phyloP scores from a whole-genome alignment of 2,888 invertebrate species.

The Drymonia ruficornis region DNA sequence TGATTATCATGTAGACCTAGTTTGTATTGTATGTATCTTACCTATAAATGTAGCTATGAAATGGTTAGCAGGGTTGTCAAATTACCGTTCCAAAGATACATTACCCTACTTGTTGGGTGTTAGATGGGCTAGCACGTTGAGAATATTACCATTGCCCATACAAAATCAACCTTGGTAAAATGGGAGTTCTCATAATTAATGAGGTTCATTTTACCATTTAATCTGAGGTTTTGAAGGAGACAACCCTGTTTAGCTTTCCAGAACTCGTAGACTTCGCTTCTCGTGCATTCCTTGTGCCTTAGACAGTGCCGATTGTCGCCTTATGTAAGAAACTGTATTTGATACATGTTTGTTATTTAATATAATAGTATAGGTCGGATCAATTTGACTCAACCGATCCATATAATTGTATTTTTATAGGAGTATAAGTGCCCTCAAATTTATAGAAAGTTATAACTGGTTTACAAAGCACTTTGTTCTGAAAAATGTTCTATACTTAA shows the following conservation, averaged over 20 bases:
- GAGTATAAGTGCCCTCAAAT: not conserved
- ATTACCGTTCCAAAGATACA: not conserved
- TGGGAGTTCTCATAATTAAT: too few relatives aligned
- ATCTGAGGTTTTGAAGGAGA: not conserved
- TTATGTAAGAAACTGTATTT: conserved; percentile 12
- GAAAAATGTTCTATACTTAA: too few relatives aligned
- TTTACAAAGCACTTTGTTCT: too few relatives aligned
- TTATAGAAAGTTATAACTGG: too few relatives aligned
- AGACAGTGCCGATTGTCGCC: conserved; percentile 19
- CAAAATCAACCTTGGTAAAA: too few relatives aligned
- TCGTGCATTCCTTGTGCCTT: conserved; percentile 82
- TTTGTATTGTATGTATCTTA: not conserved
- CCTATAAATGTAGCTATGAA: conserved; percentile 7
- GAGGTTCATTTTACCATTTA: not conserved
- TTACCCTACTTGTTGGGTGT: too few relatives aligned
- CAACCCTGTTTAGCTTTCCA: conserved; percentile 1
- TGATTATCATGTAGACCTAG: conserved; percentile 5
- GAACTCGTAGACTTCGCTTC: conserved; percentile 49
- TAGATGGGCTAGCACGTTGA: too few relatives aligned
- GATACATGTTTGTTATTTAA: conserved; percentile 8
- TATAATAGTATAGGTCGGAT: not conserved
- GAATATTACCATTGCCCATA: too few relatives aligned
- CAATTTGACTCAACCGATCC: too few relatives aligned
- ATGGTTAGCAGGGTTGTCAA: conserved; percentile 10
- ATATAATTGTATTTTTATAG: not conserved